Base-by-base conservation (phyloP, 2,797 vertebrate genomes). In the Malacoctenus gilli region DNA sequence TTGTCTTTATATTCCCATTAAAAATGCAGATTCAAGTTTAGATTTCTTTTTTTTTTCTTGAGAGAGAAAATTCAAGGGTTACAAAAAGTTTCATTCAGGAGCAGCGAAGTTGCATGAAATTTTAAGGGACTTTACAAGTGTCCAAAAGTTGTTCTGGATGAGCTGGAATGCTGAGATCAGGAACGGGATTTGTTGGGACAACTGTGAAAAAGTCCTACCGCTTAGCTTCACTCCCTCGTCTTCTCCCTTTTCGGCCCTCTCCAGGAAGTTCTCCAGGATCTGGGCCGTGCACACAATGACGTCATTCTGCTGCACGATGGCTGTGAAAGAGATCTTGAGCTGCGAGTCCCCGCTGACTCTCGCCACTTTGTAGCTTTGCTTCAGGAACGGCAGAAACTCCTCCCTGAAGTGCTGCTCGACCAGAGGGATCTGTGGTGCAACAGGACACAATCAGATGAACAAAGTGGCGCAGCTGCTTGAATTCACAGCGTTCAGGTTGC, bases 281-380 rank as follows among this genome's bases (percentile, higher is more conserved):
- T 98, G 95, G 51, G 97, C 97, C 12, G 97, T 99, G 81, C 95
- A 94, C 73, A 99, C 94, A 80, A 99, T 93, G 68, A 99, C 91
- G 70, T 93, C 93, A 62, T 93, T 85, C 13, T 84, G 84, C 80
- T 72, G 89, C 38, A 96, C 89, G 13, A 93, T 92, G 80, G 95
- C 88, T 58, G 93, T 88, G 82, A 99, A 98, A 43, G 95, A 94
- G 87, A 97, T 96, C 89, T 99, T 99, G 59, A 95, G 90, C 70
- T 92, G 91, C 19, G 87, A 91, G 77, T 95, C 91, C 68, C 96
- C 96, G 25, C 95, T 98, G 84, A 98, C 92, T 76, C 93, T 83
- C 79, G 78, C 94, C 74, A 97, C 89, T 5, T 37, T 75, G 62
- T 95, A 98, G 3, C 68, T 77, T 13, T 23, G 83, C 80, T 94